Conservation (phyloP, 2,113 vertebrate species). For the Notarius quadriscutis region DNA sequence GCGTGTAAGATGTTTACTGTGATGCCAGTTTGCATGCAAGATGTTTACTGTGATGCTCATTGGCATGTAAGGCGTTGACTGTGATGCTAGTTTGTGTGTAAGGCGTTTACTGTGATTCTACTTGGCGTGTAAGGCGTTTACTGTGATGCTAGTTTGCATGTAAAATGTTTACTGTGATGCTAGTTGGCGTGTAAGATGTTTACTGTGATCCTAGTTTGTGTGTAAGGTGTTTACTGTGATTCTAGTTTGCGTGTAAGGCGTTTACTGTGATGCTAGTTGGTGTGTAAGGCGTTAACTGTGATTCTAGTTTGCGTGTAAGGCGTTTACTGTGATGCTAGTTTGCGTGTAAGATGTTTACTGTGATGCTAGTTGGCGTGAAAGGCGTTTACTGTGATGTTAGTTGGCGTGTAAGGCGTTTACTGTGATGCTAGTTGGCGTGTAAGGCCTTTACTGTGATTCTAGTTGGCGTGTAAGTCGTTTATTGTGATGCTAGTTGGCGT, state of each 20-base stretch:
- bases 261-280: not conserved
- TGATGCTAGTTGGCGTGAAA: not conserved
- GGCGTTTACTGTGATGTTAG: not conserved
- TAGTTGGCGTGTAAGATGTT: not conserved
- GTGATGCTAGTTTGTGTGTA: not conserved
- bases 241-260: not conserved
- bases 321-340: not conserved
- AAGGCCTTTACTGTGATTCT: not conserved
- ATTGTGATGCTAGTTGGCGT: too few species aligned
- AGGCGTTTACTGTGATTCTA: not conserved
- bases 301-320: not conserved
- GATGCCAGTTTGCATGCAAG: too few species aligned
- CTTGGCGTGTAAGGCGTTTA: not conserved
- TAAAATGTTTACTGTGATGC: too few species aligned
- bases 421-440: not conserved
- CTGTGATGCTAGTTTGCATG: not conserved
- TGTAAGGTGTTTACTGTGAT: not conserved
- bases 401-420: not conserved
- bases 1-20: too few species aligned
- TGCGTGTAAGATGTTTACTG: not conserved
- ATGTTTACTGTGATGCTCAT: too few species aligned
- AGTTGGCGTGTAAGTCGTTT: not conserved
- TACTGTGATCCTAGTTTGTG: not conserved
- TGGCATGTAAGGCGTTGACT: too few species aligned
- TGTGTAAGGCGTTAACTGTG: not conserved